phyloP scores from a whole-genome alignment of 2,797 vertebrate genomes.

The Notamacropus eugenii region DNA sequence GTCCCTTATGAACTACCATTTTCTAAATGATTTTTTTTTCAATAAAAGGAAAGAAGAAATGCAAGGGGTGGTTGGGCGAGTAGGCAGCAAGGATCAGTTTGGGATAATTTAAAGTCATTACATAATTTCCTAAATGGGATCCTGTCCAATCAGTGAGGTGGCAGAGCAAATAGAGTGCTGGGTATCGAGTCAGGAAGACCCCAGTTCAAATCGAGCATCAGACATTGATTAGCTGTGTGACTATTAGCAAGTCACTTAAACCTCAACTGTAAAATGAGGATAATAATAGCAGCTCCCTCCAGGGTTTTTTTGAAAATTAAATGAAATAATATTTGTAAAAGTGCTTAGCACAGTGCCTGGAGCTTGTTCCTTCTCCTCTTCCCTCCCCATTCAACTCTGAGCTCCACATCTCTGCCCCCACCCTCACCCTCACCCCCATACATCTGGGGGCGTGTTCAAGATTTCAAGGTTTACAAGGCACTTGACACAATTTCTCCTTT shows the following conservation, averaged over 20 bases:
- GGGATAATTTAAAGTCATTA: not conserved
- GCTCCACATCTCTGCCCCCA: not conserved
- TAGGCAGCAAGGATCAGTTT: slow-evolving; percentile 34
- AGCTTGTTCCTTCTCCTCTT: not conserved
- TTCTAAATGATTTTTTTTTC: slow-evolving; percentile 80
- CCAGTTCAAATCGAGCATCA: not conserved
- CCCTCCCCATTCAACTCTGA: not conserved
- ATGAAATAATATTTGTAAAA: not conserved
- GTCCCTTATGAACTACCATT: slow-evolving; percentile 75
- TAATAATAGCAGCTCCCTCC: not conserved
- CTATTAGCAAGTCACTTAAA: not conserved
- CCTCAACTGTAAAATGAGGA: not conserved
- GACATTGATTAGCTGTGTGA: not conserved
- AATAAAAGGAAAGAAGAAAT: slow-evolving; percentile 81
- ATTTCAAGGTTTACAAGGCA: not conserved
- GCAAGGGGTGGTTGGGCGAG: slow-evolving; percentile 63
- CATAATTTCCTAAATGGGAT: not conserved
- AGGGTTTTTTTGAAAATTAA: not conserved
- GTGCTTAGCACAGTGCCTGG: not conserved
- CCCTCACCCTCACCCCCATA: not conserved
- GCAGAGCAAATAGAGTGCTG: not conserved
- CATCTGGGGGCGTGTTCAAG: too few species aligned
- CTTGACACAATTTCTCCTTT: not conserved
- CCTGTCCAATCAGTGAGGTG: not conserved
- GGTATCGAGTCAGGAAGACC: not conserved